phyloP scores from a whole-genome alignment of 2,113 vertebrate species.

The Brienomyrus longianalis region DNA sequence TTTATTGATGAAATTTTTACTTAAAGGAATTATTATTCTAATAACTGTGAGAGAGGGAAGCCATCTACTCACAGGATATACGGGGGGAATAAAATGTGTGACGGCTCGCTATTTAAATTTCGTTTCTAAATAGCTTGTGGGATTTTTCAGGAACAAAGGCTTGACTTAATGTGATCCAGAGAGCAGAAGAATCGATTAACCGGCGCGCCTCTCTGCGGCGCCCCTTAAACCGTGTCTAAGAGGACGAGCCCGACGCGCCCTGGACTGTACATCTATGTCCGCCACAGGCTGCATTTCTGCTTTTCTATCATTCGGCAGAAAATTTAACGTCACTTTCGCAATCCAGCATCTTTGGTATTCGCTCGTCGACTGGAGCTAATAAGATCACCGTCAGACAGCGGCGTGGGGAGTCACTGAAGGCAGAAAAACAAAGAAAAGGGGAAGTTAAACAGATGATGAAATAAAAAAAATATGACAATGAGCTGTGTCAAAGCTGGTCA shows the following conservation, averaged over 20 bases:
- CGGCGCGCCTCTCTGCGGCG: background rate
- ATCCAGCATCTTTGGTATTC: background rate
- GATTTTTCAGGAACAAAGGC: background rate
- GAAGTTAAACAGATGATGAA: background rate
- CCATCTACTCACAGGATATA: background rate
- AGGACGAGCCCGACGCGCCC: background rate
- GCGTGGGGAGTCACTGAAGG: background rate
- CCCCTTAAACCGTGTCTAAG: background rate
- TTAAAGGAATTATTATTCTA: background rate
- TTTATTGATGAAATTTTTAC: background rate
- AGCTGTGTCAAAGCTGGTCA: background rate
- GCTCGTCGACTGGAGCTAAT: background rate
- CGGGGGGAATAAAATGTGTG: background rate
- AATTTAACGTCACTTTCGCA: background rate
- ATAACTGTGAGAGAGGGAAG: background rate
- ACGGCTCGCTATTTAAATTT: background rate
- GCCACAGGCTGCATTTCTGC: background rate
- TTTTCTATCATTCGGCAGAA: background rate
- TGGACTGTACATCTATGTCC: background rate
- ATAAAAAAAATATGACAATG: background rate
- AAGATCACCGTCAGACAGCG: background rate
- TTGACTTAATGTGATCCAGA: background rate
- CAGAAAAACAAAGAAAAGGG: background rate
- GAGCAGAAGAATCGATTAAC: background rate
- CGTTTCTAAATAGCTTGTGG: background rate